A percentile compares a stretch with the other conserved stretches of the same genome.
Evolutionary conservation across 2,888 invertebrate genomes (phyloP).

Genomic region (Metallyticus violacea): DNA sequence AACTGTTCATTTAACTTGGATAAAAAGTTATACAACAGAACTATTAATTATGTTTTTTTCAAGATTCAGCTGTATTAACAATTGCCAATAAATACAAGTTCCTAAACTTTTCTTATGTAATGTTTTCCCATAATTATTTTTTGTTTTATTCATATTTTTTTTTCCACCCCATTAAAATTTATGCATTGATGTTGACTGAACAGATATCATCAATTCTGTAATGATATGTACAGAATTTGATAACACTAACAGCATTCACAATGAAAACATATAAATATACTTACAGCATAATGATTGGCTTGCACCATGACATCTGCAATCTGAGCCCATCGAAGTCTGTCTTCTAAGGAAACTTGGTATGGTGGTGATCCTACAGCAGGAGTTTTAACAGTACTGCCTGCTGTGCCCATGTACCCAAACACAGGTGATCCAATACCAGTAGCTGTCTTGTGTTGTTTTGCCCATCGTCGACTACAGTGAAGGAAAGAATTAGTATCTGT

Average conservation of each 20-base stretch:
- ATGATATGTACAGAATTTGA: neutral
- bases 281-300: slow-evolving; percentile 79
- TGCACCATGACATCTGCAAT: slow-evolving; percentile 86
- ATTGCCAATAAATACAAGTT: neutral
- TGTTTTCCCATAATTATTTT: neutral
- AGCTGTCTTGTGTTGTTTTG: slow-evolving; percentile 78
- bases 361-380: slow-evolving; percentile 72
- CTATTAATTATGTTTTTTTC: too few relatives aligned
- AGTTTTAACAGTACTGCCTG: slow-evolving; percentile 66
- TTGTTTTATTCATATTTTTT: neutral
- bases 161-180: neutral
- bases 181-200: too few relatives aligned
- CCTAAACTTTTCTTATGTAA: neutral
- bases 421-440: slow-evolving; percentile 70
- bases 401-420: slow-evolving; percentile 80
- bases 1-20: too few relatives aligned
- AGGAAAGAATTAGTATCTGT: slow-evolving; percentile 33
- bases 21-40: too few relatives aligned
- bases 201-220: neutral
- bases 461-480: slow-evolving; percentile 77
- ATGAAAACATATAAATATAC: slow-evolving; percentile 38
- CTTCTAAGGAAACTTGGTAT: slow-evolving; percentile 75
- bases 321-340: slow-evolving; percentile 75
- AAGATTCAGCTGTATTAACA: too few relatives aligned
- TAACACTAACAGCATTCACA: neutral